Evolutionary conservation across 2,797 vertebrate genomes (phyloP).

Genomic region (Thunnus albacares): DNA sequence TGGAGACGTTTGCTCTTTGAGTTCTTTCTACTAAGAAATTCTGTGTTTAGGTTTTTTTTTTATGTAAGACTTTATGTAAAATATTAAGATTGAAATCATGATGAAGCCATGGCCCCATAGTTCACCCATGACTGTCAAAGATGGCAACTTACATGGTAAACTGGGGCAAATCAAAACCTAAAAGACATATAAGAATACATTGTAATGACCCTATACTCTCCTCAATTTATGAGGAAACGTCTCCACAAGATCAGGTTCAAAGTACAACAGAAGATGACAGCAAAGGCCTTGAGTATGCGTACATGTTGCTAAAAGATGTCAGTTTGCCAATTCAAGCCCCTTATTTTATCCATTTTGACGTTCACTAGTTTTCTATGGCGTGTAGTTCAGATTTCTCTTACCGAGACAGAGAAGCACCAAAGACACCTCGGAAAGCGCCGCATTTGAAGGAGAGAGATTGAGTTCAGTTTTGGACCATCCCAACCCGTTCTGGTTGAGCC

Average conservation of each 20-base stretch:
- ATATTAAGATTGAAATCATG: no score
- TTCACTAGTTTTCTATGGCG: not conserved
- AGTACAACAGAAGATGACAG: not conserved
- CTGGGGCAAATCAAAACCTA: not conserved
- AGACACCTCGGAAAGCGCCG: constrained; percentile 90
- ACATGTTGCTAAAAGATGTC: not conserved
- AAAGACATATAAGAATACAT: not conserved
- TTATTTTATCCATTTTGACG: not conserved
- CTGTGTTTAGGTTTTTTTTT: no score
- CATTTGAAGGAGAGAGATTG: constrained; percentile 79
- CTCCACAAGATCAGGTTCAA: constrained; percentile 12
- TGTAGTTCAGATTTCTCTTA: constrained; percentile 65
- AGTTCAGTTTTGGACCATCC: constrained; percentile 91
- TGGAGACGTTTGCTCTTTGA: no score
- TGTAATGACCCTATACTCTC: not conserved
- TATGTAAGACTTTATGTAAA: no score
- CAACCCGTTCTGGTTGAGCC: constrained; percentile 91
- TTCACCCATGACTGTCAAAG: no score
- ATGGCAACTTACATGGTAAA: not conserved
- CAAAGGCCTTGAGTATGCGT: not conserved
- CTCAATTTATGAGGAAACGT: not conserved
- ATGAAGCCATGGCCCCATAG: no score
- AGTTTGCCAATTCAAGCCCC: not conserved
- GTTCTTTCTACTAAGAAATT: no score
- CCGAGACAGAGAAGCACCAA: constrained; percentile 93